These are phyloP conservation scores for Galbula dea DNA, from an alignment of 2,113 vertebrate species.

Conservation along the genomic window DNA sequence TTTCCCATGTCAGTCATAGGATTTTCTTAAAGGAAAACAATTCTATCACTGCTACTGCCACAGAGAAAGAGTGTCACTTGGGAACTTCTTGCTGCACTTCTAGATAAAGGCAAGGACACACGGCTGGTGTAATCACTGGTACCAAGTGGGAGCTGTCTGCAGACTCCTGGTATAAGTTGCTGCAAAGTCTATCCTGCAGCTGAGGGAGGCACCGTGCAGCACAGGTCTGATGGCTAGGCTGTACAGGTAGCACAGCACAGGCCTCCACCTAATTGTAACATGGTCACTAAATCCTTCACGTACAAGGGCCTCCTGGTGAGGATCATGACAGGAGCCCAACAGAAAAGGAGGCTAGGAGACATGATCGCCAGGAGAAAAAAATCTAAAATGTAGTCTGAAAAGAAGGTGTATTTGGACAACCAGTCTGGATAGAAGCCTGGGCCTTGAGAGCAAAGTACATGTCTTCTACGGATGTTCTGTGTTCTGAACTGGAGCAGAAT, in stretches of 20 bases:
- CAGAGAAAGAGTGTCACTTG: background rate
- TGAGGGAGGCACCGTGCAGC: background rate
- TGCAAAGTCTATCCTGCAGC: rapidly evolving
- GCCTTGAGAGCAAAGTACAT: background rate
- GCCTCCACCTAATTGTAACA: rapidly evolving
- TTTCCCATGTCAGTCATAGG: background rate
- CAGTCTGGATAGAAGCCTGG: background rate
- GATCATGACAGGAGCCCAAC: background rate
- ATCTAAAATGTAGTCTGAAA: background rate
- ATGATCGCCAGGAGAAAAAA: background rate
- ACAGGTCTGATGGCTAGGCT: background rate
- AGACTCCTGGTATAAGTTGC: background rate
- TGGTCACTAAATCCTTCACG: background rate
- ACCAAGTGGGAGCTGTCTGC: background rate
- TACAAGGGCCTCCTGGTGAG: background rate
- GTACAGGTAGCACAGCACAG: background rate
- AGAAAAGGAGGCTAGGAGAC: background rate
- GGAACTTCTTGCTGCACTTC: background rate
- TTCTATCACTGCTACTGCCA: background rate
- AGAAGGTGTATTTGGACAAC: background rate
- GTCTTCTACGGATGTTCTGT: background rate
- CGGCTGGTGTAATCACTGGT: background rate
- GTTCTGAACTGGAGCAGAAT: background rate
- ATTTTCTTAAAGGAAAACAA: background rate
- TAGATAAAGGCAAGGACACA: background rate